These are phyloP conservation scores for Heteromurus nitidus DNA, from an alignment of 2,888 invertebrate genomes.

Conservation along the genomic window DNA sequence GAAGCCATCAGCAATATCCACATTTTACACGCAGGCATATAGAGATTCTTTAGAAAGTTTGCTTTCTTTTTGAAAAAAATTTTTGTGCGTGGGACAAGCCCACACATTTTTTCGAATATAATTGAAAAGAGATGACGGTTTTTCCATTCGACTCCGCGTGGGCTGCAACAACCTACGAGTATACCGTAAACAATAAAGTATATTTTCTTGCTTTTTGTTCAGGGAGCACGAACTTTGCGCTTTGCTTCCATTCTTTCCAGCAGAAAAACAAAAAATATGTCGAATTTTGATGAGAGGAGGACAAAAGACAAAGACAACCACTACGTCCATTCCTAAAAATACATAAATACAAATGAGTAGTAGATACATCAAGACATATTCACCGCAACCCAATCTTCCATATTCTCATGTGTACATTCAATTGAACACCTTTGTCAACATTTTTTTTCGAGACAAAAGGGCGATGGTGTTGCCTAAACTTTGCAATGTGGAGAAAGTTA, in stretches of 20 bases:
- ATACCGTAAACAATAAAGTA: slow-evolving; percentile 13
- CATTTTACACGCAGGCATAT: too few relatives aligned
- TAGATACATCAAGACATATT: neutral
- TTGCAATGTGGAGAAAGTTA: slow-evolving; percentile 8
- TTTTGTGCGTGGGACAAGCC: slow-evolving; percentile 22
- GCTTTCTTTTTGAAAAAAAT: neutral
- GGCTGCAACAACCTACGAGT: slow-evolving; percentile 1
- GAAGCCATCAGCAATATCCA: neutral
- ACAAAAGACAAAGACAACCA: neutral
- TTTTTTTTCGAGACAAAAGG: too few relatives aligned
- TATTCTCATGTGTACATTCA: too few relatives aligned
- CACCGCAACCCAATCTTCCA: neutral
- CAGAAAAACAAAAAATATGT: neutral
- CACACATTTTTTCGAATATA: slow-evolving; percentile 20
- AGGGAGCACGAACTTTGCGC: too few relatives aligned
- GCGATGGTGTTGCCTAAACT: too few relatives aligned
- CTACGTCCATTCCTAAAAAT: neutral
- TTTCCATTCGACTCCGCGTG: neutral
- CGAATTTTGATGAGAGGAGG: neutral
- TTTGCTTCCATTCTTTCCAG: too few relatives aligned
- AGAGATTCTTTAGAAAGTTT: neutral
- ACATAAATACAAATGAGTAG: neutral
- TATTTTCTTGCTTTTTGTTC: too few relatives aligned
- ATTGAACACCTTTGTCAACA: too few relatives aligned
- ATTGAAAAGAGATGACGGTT: neutral